Conservation (phyloP, 2,888 invertebrate genomes). For the Caenorhabditis virilis region DNA sequence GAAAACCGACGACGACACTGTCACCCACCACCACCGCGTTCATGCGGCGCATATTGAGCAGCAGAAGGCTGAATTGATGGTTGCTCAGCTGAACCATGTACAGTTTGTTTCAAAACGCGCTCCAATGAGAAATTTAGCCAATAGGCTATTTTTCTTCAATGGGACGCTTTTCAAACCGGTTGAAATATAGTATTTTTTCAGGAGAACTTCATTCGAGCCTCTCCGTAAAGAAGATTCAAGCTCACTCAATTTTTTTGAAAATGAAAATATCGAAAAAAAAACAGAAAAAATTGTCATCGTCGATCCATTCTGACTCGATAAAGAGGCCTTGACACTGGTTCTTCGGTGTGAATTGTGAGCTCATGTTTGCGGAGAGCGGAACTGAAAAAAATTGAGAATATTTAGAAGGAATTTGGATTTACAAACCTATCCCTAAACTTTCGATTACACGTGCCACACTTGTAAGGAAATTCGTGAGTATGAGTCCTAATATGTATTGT, state of each 20-base stretch:
- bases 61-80: slow-evolving; percentile 17
- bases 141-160: background rate
- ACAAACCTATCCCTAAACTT: slow-evolving; percentile 50
- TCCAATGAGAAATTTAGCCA: background rate
- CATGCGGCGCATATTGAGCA: slow-evolving; percentile 13
- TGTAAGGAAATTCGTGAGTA: slow-evolving; percentile 55
- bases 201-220: background rate
- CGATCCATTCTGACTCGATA: slow-evolving; percentile 2
- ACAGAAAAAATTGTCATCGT: no score
- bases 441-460: slow-evolving; percentile 38
- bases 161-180: no score
- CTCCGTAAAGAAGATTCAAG: background rate
- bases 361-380: slow-evolving; percentile 57
- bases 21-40: slow-evolving; percentile 15
- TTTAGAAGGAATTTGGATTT: background rate
- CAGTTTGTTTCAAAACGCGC: slow-evolving; percentile 6
- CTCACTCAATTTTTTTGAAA: background rate
- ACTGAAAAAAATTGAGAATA: slow-evolving; percentile 29
- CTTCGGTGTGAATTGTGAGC: slow-evolving; percentile 18
- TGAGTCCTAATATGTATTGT: slow-evolving; percentile 48
- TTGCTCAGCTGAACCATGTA: slow-evolving; percentile 3
- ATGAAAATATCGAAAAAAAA: no score
- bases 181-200: background rate
- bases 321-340: slow-evolving; percentile 13
- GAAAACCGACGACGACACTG: slow-evolving; percentile 22